Percentiles rank a stretch among this genome's conserved stretches.
Conservation (phyloP, 1,140 invertebrate species). For the Bombus sylvicola region DNA sequence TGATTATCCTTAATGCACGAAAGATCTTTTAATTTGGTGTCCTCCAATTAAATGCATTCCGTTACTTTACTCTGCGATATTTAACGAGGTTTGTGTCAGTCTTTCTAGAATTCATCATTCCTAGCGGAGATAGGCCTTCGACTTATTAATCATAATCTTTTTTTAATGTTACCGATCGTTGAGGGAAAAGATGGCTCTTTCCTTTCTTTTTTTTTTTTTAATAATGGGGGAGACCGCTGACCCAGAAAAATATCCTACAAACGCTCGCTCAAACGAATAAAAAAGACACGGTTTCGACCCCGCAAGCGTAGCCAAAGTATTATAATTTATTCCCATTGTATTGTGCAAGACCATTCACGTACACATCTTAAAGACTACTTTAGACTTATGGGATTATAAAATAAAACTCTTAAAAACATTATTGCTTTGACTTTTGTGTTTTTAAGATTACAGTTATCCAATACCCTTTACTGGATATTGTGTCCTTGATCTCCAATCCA, state of each 20-base stretch:
- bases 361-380: slow-evolving; percentile 81
- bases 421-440: slow-evolving; percentile 64
- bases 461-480: slow-evolving; percentile 42
- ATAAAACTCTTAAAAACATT: slow-evolving; percentile 81
- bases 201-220: slow-evolving; percentile 57
- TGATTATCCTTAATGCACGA: slow-evolving; percentile 23
- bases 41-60: slow-evolving; percentile 64
- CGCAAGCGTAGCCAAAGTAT: slow-evolving; percentile 82
- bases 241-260: slow-evolving; percentile 56
- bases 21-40: slow-evolving; percentile 31
- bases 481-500: slow-evolving; percentile 43
- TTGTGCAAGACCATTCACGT: slow-evolving; percentile 81
- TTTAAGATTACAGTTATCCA: slow-evolving; percentile 52
- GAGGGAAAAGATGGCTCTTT: slow-evolving; percentile 63
- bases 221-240: slow-evolving; percentile 65
- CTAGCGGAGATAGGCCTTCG: slow-evolving; percentile 54
- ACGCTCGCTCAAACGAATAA: slow-evolving; percentile 70
- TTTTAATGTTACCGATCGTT: slow-evolving; percentile 59
- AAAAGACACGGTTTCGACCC: slow-evolving; percentile 75
- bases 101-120: slow-evolving; percentile 59
- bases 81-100: slow-evolving; percentile 51
- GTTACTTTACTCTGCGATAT: slow-evolving; percentile 56
- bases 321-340: slow-evolving; percentile 84
- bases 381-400: slow-evolving; percentile 83
- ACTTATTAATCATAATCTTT: slow-evolving; percentile 49